Evolutionary conservation across 1,140 invertebrate species (phyloP), one percentile per base, ranked within the genome.

Genomic region (Campodea augens): DNA sequence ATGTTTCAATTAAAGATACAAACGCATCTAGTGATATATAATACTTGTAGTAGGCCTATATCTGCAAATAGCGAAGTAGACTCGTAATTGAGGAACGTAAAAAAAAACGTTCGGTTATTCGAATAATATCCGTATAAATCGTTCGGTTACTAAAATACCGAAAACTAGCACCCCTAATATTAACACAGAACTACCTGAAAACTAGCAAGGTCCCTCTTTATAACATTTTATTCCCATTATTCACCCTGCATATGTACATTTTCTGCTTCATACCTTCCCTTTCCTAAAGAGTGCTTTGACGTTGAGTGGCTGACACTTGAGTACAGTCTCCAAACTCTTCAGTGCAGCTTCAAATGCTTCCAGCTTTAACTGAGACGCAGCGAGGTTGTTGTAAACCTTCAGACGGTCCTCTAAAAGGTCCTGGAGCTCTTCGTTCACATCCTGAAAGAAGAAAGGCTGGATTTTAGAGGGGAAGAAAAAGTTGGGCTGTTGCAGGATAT

Each of bases 281-380:
- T 90, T 88, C 52, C 87, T 74, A 60, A 78, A 91, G 4, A 92
- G 59, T 4, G 88, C 87, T 65, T 92, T 93, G 0, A 84, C 74
- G 67, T 93, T 92, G 46, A 77, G 64, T 12, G 87, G 84, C 58
- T 91, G 81, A 59, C 79, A 78, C 45, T 69, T 66, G 5, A 92
- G 59, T 1, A 91, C 87, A 59, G 73, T 68, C 36, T 85, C 77
- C 20, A 90, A 73, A 21, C 83, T 86, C 55, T 72, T 69, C 4
- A 87, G 63, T 13, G 87, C 87, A 22, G 77, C 74, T 53, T 88
- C 81, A 56, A 73, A 88, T 0, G 80, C 78, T 49, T 79, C 73
- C 22, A 81, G 75, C 65, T 87, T 88, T 27, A 91, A 72, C 62
- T 91, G 86, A 20, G 86, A 81, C 44, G 81, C 80, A 4, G 86